Percentiles rank a stretch among this genome's conserved stretches.
phyloP scores from a whole-genome alignment of 2,113 vertebrate genomes.

The Cochlearius cochlearius region DNA sequence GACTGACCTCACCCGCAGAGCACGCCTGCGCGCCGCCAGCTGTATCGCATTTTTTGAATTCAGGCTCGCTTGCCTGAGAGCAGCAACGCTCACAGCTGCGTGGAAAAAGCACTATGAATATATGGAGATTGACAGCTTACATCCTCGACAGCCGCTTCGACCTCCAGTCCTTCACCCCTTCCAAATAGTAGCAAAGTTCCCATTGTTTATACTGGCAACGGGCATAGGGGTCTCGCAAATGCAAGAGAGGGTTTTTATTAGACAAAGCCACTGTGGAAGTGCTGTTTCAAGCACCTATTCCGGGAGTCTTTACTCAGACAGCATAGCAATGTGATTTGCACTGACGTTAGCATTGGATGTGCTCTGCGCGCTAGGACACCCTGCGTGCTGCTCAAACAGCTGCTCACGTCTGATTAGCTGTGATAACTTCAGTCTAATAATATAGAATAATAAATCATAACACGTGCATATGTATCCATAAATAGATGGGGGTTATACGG shows the following conservation, averaged over 20 bases:
- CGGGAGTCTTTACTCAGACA: background rate
- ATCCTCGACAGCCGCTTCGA: background rate
- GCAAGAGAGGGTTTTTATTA: background rate
- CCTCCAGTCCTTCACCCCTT: background rate
- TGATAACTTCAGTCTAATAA: background rate
- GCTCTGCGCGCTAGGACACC: background rate
- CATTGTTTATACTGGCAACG: background rate
- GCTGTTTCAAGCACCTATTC: background rate
- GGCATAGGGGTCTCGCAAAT: background rate
- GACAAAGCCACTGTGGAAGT: background rate
- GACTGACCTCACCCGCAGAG: background rate
- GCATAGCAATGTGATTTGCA: background rate
- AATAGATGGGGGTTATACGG: background rate
- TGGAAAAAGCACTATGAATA: conserved; percentile 20
- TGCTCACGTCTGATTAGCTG: background rate
- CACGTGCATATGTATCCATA: background rate
- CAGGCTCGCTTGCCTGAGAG: background rate
- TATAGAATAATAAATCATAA: background rate
- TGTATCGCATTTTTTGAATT: background rate
- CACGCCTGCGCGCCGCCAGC: accelerated
- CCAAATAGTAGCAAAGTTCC: background rate
- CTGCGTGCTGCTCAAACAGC: background rate
- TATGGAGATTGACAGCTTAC: background rate
- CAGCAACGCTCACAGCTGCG: background rate
- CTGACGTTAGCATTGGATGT: background rate